Base-by-base conservation (phyloP, 2,888 invertebrate genomes). In the Tetranychus truncatus region DNA sequence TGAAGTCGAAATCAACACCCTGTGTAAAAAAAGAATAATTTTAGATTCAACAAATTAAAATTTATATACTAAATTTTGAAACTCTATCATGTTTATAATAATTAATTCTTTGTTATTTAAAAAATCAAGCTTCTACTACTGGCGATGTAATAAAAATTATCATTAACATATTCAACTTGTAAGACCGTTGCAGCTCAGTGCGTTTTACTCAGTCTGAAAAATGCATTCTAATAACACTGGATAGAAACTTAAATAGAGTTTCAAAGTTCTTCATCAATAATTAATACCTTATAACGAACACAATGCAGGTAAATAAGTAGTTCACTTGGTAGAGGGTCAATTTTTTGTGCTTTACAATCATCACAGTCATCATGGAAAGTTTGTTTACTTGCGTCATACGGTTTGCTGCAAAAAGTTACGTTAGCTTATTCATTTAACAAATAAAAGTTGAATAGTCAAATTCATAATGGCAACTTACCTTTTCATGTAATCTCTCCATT, bases 271-370 rank as follows among this genome's bases (percentile, higher is more conserved):
- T 74, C 18, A 75, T 21, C 65, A 7, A 71, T 66, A 45, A 65
- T 76, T 45, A 78, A 76, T 77, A 82, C 82, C 79, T 81, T 79
- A 76, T 84, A 84, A 34, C 78, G 79, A 74, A 82, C 80, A 46
- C 95, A 95, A 84, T 96, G 96, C 71, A 96, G 87, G 84, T 92
- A 96, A 92, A 96, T 93, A 79, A 95, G 89, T 77, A 96, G 87
- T 83, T 95, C 93, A 79, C 90, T 88, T 0, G 92, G 91, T 78
- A 90, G 88, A 0, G 96, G 95, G 83, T 96, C 95, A 78, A 91
- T 86, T 85, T 92, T 95, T 77, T 91, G 87, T 76, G 92, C 90
- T 84, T 91, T 91, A 84, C 95, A 96, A 84, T 94, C 92, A 82
- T 91, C 90, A 84, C 95, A 96, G 82, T 92, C 89, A 66, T 89